Percentiles rank a stretch among this genome's conserved stretches.
phyloP scores from a whole-genome alignment of 2,113 vertebrate species.

The Strigops habroptila region DNA sequence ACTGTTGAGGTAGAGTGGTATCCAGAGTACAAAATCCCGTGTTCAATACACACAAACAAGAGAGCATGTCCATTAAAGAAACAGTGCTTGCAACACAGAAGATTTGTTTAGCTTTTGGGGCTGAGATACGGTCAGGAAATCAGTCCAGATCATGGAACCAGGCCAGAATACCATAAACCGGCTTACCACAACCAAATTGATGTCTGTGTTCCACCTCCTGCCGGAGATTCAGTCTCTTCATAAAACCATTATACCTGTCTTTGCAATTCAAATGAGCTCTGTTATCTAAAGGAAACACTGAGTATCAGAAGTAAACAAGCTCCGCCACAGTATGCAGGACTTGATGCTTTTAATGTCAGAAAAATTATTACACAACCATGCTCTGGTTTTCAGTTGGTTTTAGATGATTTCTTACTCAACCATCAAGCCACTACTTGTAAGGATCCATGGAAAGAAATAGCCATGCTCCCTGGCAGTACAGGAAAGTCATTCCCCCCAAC shows the following conservation, averaged over 20 bases:
- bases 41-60: background rate
- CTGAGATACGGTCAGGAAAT: background rate
- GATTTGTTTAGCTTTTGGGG: background rate
- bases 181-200: background rate
- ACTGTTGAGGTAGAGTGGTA: background rate
- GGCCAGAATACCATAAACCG: background rate
- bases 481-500: background rate
- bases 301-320: background rate
- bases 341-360: background rate
- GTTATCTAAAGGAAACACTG: background rate
- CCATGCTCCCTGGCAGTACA: background rate
- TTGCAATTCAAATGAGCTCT: background rate
- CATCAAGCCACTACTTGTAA: background rate
- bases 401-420: background rate
- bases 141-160: background rate
- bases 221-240: background rate
- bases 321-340: background rate
- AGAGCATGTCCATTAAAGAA: background rate
- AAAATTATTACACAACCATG: background rate
- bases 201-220: background rate
- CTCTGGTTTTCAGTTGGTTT: background rate
- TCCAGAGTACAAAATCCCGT: background rate
- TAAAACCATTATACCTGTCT: background rate
- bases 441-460: background rate
- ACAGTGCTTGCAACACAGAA: background rate